Conservation (phyloP, 2,888 invertebrate species). For the Auanema freiburgensis region DNA sequence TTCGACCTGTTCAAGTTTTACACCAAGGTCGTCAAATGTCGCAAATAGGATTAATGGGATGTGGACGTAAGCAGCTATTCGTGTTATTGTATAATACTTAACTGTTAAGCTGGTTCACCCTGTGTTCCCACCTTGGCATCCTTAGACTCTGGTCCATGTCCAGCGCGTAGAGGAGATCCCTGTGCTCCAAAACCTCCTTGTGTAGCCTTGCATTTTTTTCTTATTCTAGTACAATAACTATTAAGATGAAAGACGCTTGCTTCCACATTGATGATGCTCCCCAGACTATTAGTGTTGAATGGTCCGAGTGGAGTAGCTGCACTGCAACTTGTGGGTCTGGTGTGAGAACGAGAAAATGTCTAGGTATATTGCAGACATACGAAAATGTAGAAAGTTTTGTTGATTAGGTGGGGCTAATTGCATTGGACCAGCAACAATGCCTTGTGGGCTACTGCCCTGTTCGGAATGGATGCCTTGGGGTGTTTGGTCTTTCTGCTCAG, state of each 20-base stretch:
- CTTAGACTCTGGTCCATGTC: slow-evolving; percentile 43
- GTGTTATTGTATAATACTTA: neutral
- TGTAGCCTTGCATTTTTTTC: slow-evolving; percentile 19
- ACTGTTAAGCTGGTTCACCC: slow-evolving; percentile 26
- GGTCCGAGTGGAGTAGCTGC: slow-evolving; percentile 47
- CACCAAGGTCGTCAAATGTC: slow-evolving; percentile 9
- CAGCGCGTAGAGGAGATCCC: slow-evolving; percentile 46
- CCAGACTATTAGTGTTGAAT: slow-evolving; percentile 24
- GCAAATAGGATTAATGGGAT: neutral
- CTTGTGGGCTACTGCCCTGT: slow-evolving; percentile 38
- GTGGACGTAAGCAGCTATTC: neutral
- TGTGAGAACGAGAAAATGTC: slow-evolving; percentile 33
- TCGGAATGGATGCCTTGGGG: slow-evolving; percentile 41
- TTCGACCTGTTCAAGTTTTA: slow-evolving; percentile 19
- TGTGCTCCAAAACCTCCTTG: slow-evolving; percentile 47
- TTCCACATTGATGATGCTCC: slow-evolving; percentile 28
- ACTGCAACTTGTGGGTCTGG: slow-evolving; percentile 43
- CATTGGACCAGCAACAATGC: slow-evolving; percentile 28
- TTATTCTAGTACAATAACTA: neutral
- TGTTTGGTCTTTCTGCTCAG: slow-evolving; percentile 41
- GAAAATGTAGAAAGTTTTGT: neutral
- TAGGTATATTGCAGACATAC: slow-evolving; percentile 18
- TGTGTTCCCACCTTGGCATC: slow-evolving; percentile 28
- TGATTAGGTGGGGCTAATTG: slow-evolving; percentile 24
- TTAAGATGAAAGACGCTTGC: slow-evolving; percentile 32